These are phyloP conservation scores for Hirtodrosophila alboralis DNA, from an alignment of 2,888 invertebrate species.

Conservation along the genomic window DNA sequence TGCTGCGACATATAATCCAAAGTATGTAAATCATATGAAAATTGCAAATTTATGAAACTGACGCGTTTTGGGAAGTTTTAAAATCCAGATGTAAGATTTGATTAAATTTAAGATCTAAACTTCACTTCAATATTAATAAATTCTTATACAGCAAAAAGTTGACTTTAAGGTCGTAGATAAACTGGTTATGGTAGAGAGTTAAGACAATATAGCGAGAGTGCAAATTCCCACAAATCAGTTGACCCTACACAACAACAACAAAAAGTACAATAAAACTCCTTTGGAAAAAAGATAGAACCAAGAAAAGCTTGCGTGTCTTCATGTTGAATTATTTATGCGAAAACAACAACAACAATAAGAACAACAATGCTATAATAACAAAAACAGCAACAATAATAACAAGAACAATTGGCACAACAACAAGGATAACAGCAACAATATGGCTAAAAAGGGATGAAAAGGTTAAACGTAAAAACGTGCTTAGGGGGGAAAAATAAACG, in stretches of 20 bases:
- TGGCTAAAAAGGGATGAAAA: slow-evolving; percentile 61
- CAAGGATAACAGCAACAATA: slow-evolving; percentile 54
- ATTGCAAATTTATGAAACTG: slow-evolving; percentile 19
- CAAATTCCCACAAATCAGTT: slow-evolving; percentile 44
- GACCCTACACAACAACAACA: slow-evolving; percentile 15
- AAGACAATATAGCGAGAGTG: slow-evolving; percentile 12
- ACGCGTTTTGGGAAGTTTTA: too few species aligned
- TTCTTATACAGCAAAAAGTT: slow-evolving; percentile 8
- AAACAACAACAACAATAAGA: slow-evolving; percentile 45
- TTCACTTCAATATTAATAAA: too few species aligned
- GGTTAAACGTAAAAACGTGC: slow-evolving; percentile 64
- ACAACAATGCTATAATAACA: slow-evolving; percentile 20
- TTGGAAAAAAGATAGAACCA: slow-evolving; percentile 28
- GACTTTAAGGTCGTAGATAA: not conserved
- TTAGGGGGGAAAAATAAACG: slow-evolving; percentile 50
- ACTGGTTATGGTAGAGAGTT: not conserved
- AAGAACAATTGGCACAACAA: slow-evolving; percentile 34
- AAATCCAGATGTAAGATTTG: too few species aligned
- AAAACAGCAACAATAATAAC: slow-evolving; percentile 36
- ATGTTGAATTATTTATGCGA: slow-evolving; percentile 66
- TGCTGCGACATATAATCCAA: slow-evolving; percentile 42
- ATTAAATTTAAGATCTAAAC: too few species aligned
- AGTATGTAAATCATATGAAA: slow-evolving; percentile 39
- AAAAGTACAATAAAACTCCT: slow-evolving; percentile 15
- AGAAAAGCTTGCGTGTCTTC: slow-evolving; percentile 36